phyloP scores from a whole-genome alignment of 2,113 vertebrate species.

The Tetrao urogallus region DNA sequence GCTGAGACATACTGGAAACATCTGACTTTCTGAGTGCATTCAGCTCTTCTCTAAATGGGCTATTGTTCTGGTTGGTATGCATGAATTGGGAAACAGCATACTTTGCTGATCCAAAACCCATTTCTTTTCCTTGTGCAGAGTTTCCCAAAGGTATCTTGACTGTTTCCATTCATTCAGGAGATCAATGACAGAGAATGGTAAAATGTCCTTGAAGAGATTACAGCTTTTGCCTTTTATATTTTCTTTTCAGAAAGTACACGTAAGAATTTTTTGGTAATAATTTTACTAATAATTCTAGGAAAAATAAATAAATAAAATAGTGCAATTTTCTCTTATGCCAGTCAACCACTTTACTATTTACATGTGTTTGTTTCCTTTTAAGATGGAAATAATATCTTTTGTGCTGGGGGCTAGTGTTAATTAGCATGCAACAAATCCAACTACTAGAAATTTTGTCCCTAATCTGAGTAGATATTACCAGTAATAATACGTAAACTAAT shows the following conservation, averaged over 20 bases:
- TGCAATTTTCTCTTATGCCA: background rate
- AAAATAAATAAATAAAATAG: background rate
- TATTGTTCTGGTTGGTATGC: background rate
- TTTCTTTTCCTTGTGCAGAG: background rate
- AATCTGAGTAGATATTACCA: background rate
- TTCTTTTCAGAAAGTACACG: background rate
- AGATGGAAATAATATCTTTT: background rate
- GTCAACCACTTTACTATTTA: background rate
- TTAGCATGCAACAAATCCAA: background rate
- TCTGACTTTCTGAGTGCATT: background rate
- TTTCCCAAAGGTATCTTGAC: background rate
- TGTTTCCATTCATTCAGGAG: background rate
- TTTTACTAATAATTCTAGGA: background rate
- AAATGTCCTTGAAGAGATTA: background rate
- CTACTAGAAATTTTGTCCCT: background rate
- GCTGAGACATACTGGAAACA: background rate
- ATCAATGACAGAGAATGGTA: background rate
- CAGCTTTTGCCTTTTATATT: background rate
- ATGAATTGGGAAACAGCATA: background rate
- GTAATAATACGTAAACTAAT: conserved; percentile 5
- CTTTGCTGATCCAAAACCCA: background rate
- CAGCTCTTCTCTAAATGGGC: background rate
- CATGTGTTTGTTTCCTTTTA: background rate
- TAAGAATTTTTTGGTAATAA: background rate
- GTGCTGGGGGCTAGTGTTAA: background rate